Evolutionary conservation across 2,888 invertebrate species (phyloP), one percentile per base, ranked within the genome.

Genomic region (Sinopyrophorus schimmeli): DNA sequence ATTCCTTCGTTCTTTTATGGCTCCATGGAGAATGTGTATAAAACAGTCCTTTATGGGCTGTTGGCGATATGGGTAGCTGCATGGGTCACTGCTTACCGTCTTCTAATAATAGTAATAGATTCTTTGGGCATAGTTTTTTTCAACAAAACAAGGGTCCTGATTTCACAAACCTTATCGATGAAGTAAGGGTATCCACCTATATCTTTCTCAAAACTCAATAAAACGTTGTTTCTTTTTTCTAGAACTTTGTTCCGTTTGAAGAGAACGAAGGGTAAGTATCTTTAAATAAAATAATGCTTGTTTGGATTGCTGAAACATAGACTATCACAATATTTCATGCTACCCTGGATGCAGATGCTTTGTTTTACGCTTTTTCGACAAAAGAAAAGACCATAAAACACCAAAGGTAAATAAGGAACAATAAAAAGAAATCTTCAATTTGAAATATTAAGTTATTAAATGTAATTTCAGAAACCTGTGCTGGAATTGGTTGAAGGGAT

Each of bases 11-110:
- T 53, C 49, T 50, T 47, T 40, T 39, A 55, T 60, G 65, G 47
- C 49, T 67, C 68, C 62, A 71, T 71, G 71, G 72, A 67, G 68
- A 65, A 66, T 66, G 64, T 66, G 57, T 47, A 48, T 28, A 41
- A 57, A 46, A 67, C 70, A 67, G 70, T 71, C 70, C 71, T 60
- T 57, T 47, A 47, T 55, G 70, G 71, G 60, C 70, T 70, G 68
- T 69, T 51, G 55, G 53, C 58, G 62, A 62, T 51, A 77, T 77
- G 77, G 77, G 77, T 68, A 76, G 72, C 69, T 77, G 77, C 67
- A 70, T 76, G 62, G 73, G 74, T 64, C 74, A 69, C 61, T 77
- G 77, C 63, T 69, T 76, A 61, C 69, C 74, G 54, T 68, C 65
- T 38, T 60, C 64, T 34, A 62, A 66, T 21, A 49, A 41, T 10